phyloP scores from a whole-genome alignment of 2,888 invertebrate species.

The Trissolcus japonicus region DNA sequence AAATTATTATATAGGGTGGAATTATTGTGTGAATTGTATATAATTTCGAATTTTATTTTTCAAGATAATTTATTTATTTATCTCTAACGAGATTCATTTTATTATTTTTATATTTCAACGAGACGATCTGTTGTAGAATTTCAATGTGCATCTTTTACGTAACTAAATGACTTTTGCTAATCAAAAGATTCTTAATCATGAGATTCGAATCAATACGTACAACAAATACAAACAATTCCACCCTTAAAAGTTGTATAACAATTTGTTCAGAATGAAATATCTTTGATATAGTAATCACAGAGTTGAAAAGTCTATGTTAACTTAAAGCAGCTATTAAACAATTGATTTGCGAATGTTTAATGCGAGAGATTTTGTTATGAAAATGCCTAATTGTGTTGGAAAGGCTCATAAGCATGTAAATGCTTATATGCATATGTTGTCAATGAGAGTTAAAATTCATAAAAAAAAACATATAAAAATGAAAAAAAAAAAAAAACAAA shows the following conservation, averaged over 20 bases:
- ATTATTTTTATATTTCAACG: constrained; percentile 1
- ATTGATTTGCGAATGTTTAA: constrained; percentile 53
- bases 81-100: not conserved
- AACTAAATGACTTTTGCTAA: too few relatives aligned
- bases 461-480: constrained; percentile 22
- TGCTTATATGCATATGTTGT: constrained; percentile 55
- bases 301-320: constrained; percentile 45
- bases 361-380: constrained; percentile 39
- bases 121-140: too few relatives aligned
- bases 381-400: constrained; percentile 45
- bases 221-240: constrained; percentile 18
- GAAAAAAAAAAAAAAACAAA: constrained; percentile 14
- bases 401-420: constrained; percentile 39
- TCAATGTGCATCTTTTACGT: too few relatives aligned
- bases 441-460: constrained; percentile 39
- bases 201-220: not conserved
- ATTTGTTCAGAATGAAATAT: constrained; percentile 24
- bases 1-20: constrained; percentile 35
- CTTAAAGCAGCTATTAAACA: constrained; percentile 41
- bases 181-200: too few relatives aligned
- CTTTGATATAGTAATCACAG: constrained; percentile 19
- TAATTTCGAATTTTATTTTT: not conserved
- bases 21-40: not conserved
- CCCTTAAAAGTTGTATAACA: constrained; percentile 23
- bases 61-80: not conserved